Evolutionary conservation across 1,140 invertebrate species (phyloP).

Genomic region (Chironomus striatipennis): DNA sequence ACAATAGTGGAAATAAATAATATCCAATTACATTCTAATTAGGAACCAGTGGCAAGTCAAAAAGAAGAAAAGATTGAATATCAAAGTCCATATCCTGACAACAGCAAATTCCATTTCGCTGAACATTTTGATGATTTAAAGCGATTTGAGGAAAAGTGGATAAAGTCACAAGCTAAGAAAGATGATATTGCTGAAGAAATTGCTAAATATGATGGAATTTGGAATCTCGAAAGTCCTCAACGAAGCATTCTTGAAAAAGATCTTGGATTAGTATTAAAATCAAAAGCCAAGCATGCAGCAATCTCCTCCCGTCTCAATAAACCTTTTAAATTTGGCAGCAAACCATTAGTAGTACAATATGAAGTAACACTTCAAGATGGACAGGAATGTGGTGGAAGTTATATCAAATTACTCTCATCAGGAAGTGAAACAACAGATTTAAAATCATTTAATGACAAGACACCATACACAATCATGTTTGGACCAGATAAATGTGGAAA

Average conservation of each 20-base stretch:
- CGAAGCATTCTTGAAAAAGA: constrained; percentile 73
- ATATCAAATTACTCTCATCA: constrained; percentile 82
- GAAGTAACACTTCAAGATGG: constrained; percentile 85
- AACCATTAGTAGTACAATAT: constrained; percentile 91
- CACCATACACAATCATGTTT: constrained; percentile 98
- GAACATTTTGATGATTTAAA: constrained; percentile 82
- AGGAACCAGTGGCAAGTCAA: neutral
- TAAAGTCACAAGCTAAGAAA: constrained; percentile 86
- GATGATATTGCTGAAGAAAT: constrained; percentile 84
- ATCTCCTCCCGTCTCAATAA: constrained; percentile 73
- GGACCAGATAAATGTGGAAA: constrained; percentile 98
- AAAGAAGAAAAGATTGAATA: constrained; percentile 40
- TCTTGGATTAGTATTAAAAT: constrained; percentile 81
- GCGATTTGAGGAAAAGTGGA: constrained; percentile 71
- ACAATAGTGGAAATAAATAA: neutral
- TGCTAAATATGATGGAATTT: constrained; percentile 89
- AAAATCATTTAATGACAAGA: constrained; percentile 84
- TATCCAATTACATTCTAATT: neutral
- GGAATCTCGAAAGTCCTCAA: constrained; percentile 67
- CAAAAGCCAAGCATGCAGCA: constrained; percentile 94
- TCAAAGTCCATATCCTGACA: constrained; percentile 49
- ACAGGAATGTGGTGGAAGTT: constrained; percentile 97
- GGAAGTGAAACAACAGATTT: constrained; percentile 61
- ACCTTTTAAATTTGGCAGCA: constrained; percentile 77
- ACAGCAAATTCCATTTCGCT: constrained; percentile 61